Percentiles rank a stretch among this genome's conserved stretches.
These are phyloP conservation scores for Cotesia chilonis DNA, from an alignment of 1,140 invertebrate genomes.

Conservation along the genomic window DNA sequence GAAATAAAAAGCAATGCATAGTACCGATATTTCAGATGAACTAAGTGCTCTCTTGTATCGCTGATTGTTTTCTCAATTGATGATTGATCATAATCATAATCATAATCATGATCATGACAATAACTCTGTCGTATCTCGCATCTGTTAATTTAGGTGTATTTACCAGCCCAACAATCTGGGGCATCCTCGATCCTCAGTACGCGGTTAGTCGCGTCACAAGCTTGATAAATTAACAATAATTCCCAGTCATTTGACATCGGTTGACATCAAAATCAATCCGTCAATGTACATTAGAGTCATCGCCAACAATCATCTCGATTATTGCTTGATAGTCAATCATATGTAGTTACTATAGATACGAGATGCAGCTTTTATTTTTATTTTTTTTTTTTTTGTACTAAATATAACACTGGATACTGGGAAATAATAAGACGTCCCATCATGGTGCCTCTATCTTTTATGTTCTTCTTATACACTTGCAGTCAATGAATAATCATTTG, in stretches of 20 bases:
- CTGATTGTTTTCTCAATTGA: no score
- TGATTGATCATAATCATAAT: no score
- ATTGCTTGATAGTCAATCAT: conserved; percentile 51
- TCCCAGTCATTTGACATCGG: conserved; percentile 62
- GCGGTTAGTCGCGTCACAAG: conserved; percentile 49
- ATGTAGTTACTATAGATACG: conserved; percentile 16
- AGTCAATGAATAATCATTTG: no score
- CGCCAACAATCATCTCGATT: conserved; percentile 60
- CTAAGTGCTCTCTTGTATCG: no score
- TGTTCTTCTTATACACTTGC: background rate
- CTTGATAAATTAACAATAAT: conserved; percentile 61
- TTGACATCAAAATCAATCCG: conserved; percentile 65
- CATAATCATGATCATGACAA: no score
- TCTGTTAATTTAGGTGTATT: conserved; percentile 8
- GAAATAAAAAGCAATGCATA: background rate
- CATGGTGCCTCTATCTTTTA: background rate
- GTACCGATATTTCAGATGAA: background rate
- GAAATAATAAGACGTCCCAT: background rate
- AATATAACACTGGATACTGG: no score
- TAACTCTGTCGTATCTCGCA: conserved; percentile 21
- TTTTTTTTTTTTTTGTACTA: no score
- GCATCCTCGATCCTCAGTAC: conserved; percentile 36
- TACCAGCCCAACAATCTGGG: conserved; percentile 47
- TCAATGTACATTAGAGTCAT: conserved; percentile 61
- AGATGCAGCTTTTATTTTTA: background rate